These are phyloP conservation scores for Heterodera carotae DNA, from an alignment of 1,140 invertebrate genomes.

Conservation along the genomic window DNA sequence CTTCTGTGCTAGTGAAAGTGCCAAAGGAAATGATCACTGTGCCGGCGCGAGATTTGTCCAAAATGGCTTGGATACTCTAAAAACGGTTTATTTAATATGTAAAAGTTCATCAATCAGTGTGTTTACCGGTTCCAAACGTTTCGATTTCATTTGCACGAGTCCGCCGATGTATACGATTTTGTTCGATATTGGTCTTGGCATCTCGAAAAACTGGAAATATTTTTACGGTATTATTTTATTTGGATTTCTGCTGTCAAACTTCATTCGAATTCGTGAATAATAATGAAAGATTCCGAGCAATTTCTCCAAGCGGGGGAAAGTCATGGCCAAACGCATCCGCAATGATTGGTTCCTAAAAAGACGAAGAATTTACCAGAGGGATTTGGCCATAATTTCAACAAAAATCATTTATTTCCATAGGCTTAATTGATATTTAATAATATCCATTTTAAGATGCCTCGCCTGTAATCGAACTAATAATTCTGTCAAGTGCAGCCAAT, in stretches of 20 bases:
- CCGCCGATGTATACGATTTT: conserved; percentile 38
- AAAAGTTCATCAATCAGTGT: background rate
- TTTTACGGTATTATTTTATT: background rate
- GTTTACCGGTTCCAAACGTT: conserved; percentile 7
- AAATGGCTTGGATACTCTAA: background rate
- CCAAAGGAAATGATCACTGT: conserved; percentile 41
- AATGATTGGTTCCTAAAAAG: conserved; percentile 27
- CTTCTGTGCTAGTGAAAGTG: conserved; percentile 37
- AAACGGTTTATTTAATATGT: conserved; percentile 4
- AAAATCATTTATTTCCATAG: no score
- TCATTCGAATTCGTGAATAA: conserved; percentile 35
- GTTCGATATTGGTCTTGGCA: conserved; percentile 34
- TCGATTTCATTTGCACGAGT: conserved; percentile 19
- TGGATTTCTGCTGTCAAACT: background rate
- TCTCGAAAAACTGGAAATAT: conserved; percentile 24
- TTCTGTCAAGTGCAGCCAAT: no score
- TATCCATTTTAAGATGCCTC: no score
- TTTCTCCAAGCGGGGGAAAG: conserved; percentile 27
- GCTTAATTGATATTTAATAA: no score
- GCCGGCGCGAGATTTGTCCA: conserved; percentile 21
- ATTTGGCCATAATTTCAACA: no score
- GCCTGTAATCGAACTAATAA: no score
- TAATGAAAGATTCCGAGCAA: conserved; percentile 25
- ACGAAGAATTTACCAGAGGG: no score
- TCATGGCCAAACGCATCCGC: conserved; percentile 18